Base-by-base conservation (phyloP, 2,113 vertebrate species). In the Bufo gargarizans region DNA sequence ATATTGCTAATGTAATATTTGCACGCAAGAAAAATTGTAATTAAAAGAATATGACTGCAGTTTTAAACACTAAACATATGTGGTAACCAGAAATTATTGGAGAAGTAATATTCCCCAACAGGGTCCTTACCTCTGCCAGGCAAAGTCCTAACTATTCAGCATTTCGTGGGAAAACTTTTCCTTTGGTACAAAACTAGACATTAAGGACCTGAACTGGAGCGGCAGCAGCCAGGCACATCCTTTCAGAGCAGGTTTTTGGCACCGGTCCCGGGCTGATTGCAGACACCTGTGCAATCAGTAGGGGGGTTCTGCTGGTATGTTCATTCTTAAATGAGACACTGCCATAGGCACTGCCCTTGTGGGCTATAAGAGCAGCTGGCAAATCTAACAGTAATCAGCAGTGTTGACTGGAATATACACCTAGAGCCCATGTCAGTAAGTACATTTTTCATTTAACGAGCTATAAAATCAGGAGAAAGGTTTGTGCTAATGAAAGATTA, bases 161-260 rank as follows among this genome's bases (percentile, higher is more conserved):
- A 7, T 67, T 67, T n/a, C 22, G 49, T 67, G 81, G 8, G 8
- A 59, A 78, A 78, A 22, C 47, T 78, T 78, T 78, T 78, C 20
- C 49, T n/a, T 3, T 55, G 49, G 77, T 53, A 14, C 22, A 81
- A 61, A 59, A 22, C 22, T 17, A 16, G 12, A 59, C 56, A 6
- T 43, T 59, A 8, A 9, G 56, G 78, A 6, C 13, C 22, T 10
- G 78, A 59, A 69, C 8, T 4, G 47, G 43, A 67, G 61, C 20
- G 13, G n/a, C 11, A 16, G 47, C 61, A 83, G 81, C 81, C 63
- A 69, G 63, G 45, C 61, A 71, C 63, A 53, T 50, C 61, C 63
- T 55, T 84, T 71, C 49, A 33, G 63, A 53, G 58, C 82, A 55
- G 81, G 65, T 84, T 84, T 17, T 69, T 84, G 82, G 82, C 82